Base-by-base conservation (phyloP, 2,113 vertebrate genomes). In the Phalacrocorax brasilianus region DNA sequence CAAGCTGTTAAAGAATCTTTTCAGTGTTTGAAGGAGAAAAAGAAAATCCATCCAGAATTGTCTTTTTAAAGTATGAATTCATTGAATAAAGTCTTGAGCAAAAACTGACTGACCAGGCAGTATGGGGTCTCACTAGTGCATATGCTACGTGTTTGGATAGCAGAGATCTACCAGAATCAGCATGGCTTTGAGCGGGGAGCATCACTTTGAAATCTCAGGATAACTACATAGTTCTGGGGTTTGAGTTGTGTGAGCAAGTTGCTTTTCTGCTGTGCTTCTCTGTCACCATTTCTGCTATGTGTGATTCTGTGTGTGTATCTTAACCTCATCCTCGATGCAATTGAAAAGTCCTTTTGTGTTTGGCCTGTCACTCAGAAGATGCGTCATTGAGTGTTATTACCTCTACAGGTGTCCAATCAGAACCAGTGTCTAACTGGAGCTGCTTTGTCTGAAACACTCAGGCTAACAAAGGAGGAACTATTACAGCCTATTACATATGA, bases 381-480 rank as follows among this genome's bases (percentile, higher is more conserved):
- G 80, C 92, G 78, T 33, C 83, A 88, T 38, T 91, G 91, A 77
- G 35, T 12, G 81, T 79, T 47, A 38, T 96, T 95, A 88, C 66
- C 85, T 73, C 93, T 85, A 32, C 83, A 87, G 88, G 94, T 88
- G 90, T 78, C 89, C 91, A 47, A 24, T 93, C 89, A 88, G 70
- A 77, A 28, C 66, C 71, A 52, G 65, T 22, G 47, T 62, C 74
- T 75, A 18, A 83, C 83, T 62, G 67, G 83, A 85, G 81, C 1
- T 85, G 62, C 95, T 93, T 93, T 95, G 89, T 95, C 61, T 85
- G 93, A 81, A 49, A 62, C 52, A 42, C 67, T 83, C 74, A 18
- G 52, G 32, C 24, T 74, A 72, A 94, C 92, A 85, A 95, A 96
- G 91, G 63, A 80, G 52, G 44, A 62, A 42, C 52, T 76, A 91